A percentile compares a stretch with the other conserved stretches of the same genome.
These are phyloP conservation scores for Cyphomyrmex costatus DNA, from an alignment of 1,140 invertebrate species.

Conservation along the genomic window DNA sequence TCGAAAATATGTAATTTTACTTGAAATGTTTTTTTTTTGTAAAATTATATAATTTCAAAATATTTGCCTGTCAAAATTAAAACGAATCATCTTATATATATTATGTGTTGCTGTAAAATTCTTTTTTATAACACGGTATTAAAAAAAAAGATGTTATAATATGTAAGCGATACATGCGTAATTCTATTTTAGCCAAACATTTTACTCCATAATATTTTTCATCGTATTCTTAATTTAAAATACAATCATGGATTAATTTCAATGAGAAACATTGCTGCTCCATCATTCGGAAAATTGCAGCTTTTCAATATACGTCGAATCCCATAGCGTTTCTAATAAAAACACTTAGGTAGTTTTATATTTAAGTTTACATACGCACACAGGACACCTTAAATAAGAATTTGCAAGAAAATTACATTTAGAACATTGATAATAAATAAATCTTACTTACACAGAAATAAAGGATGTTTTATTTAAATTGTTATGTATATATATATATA, in stretches of 20 bases:
- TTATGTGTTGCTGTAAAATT: background rate
- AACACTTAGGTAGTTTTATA: slow-evolving; percentile 27
- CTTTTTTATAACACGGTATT: slow-evolving; percentile 1
- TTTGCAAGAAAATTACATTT: background rate
- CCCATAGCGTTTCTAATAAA: background rate
- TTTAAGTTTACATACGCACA: slow-evolving; percentile 19
- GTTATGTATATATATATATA: background rate
- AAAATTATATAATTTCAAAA: no score
- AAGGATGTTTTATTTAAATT: slow-evolving; percentile 15
- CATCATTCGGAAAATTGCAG: background rate
- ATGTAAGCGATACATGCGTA: background rate
- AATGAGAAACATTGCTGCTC: background rate
- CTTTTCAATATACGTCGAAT: background rate
- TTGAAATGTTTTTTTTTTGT: no score
- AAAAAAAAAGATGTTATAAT: background rate
- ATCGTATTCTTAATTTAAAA: background rate
- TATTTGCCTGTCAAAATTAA: no score
- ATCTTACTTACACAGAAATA: slow-evolving; percentile 20
- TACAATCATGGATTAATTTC: background rate
- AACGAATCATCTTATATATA: background rate
- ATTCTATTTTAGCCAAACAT: slow-evolving; percentile 1
- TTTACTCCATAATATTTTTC: background rate
- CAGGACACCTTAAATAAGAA: background rate
- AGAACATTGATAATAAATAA: slow-evolving; percentile 45
- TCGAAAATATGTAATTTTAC: no score